Conservation (phyloP, 1,140 invertebrate species). For the Drosophila lacertosa region DNA sequence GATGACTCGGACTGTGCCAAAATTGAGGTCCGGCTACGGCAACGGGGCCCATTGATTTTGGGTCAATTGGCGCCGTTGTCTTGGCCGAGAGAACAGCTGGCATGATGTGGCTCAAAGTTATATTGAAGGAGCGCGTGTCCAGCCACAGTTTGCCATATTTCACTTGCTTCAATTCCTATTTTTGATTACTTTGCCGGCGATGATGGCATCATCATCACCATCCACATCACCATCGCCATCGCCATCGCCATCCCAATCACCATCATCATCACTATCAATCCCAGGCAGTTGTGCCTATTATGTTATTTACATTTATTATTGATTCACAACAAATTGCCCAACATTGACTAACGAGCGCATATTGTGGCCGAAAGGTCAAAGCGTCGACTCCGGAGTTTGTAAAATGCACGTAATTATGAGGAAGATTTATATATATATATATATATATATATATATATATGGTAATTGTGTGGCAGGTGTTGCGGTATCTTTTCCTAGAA, state of each 20-base stretch:
- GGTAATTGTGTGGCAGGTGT: neutral
- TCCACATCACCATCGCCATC: slow-evolving; percentile 6
- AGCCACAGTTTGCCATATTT: slow-evolving; percentile 61
- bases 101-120: slow-evolving; percentile 71
- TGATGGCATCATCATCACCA: slow-evolving; percentile 50
- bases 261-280: too few species aligned
- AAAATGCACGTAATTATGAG: slow-evolving; percentile 58
- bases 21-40: slow-evolving; percentile 15
- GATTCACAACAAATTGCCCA: slow-evolving; percentile 76
- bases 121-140: slow-evolving; percentile 58
- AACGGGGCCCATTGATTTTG: slow-evolving; percentile 65
- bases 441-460: too few species aligned
- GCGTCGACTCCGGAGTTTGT: slow-evolving; percentile 15
- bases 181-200: slow-evolving; percentile 41
- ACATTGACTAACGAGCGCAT: slow-evolving; percentile 74
- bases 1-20: slow-evolving; percentile 20
- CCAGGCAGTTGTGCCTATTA: slow-evolving; percentile 51
- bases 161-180: slow-evolving; percentile 53
- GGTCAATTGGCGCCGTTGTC: slow-evolving; percentile 67
- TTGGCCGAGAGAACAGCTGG: slow-evolving; percentile 58
- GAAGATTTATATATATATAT: slow-evolving; percentile 6
- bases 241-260: slow-evolving; percentile 10
- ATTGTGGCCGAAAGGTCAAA: slow-evolving; percentile 77
- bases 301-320: slow-evolving; percentile 82
- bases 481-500: neutral